Evolutionary conservation across 2,888 invertebrate genomes (phyloP).

Genomic region (Lottia scabra): DNA sequence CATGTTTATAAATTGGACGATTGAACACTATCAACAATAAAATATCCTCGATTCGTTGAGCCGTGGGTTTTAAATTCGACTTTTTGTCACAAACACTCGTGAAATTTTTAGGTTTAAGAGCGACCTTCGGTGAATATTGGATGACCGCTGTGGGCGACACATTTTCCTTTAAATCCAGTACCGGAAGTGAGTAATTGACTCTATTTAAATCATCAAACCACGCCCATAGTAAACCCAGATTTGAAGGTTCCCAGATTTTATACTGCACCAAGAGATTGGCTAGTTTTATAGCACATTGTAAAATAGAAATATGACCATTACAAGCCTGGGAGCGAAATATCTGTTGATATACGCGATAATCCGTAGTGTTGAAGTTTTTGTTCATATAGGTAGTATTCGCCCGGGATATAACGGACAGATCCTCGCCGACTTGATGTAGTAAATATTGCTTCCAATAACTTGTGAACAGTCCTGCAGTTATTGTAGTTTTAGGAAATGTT

Average conservation of each 20-base stretch:
- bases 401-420: too few relatives aligned
- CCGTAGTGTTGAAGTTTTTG: neutral
- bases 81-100: too few relatives aligned
- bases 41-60: neutral
- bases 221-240: neutral
- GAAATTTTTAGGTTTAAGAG: neutral
- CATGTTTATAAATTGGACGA: neutral
- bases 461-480: neutral
- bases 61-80: too few relatives aligned
- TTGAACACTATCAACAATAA: neutral
- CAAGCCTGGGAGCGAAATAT: neutral
- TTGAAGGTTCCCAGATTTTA: too few relatives aligned
- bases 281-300: neutral
- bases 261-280: neutral
- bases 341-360: neutral
- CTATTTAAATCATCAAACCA: neutral
- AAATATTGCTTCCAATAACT: neutral
- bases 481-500: neutral
- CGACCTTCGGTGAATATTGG: neutral
- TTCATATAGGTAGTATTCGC: too few relatives aligned
- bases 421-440: neutral
- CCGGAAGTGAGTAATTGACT: neutral
- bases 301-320: neutral
- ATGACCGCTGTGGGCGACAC: too few relatives aligned
- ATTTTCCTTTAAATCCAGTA: too few relatives aligned